phyloP scores from a whole-genome alignment of 2,797 vertebrate species.

The Onychomys arenicola region DNA sequence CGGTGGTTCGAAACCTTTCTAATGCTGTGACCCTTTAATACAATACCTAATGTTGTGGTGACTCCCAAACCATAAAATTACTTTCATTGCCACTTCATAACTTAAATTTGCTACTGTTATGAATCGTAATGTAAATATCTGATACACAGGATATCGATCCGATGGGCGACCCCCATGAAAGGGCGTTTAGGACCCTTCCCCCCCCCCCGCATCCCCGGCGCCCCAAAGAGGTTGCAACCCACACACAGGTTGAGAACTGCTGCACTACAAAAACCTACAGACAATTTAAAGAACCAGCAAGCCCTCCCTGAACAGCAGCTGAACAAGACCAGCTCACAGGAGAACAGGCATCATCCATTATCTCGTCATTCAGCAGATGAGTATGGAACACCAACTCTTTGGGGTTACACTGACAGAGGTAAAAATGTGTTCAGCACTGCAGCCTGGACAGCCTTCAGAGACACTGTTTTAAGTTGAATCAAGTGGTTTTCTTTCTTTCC shows the following conservation, averaged over 20 bases:
- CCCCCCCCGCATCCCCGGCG: too few relatives aligned
- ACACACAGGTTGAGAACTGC: neutral
- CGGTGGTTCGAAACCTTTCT: neutral
- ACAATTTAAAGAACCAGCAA: slow-evolving; percentile 6
- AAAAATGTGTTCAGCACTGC: neutral
- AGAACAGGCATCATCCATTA: neutral
- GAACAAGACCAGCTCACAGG: neutral
- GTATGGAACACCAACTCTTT: neutral
- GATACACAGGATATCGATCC: too few relatives aligned
- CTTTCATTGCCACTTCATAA: neutral
- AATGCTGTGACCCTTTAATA: neutral
- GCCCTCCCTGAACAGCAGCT: neutral
- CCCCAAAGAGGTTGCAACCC: neutral
- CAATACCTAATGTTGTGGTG: too few relatives aligned
- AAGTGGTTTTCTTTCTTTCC: neutral
- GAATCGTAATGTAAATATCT: neutral
- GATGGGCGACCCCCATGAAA: neutral
- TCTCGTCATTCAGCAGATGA: neutral
- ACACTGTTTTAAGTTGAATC: neutral
- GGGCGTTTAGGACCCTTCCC: neutral
- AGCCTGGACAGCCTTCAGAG: neutral
- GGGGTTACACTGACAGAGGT: neutral
- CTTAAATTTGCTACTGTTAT: neutral
- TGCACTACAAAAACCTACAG: neutral
- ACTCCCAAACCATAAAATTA: neutral